Conservation (phyloP, 2,113 vertebrate species). For the Chrysochloris asiatica region DNA sequence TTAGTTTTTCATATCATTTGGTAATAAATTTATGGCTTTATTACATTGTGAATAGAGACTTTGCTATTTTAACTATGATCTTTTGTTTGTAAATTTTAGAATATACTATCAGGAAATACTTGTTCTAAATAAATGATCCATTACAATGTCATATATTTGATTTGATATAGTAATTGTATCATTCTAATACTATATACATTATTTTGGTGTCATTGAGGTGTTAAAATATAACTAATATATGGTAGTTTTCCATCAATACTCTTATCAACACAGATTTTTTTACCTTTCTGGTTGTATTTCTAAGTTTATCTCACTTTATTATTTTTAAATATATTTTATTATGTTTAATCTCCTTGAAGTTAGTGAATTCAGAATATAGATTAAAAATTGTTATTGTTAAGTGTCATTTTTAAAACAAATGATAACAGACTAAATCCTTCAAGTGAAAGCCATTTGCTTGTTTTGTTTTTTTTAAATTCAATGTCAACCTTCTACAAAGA, state of each 20-base stretch:
- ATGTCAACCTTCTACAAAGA: too few species aligned
- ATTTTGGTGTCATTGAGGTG: slow-evolving; percentile 1
- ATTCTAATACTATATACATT: not conserved
- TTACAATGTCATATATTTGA: slow-evolving; percentile 9
- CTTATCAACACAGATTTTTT: not conserved
- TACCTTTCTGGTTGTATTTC: not conserved
- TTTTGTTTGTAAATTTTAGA: slow-evolving; percentile 48
- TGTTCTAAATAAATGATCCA: not conserved
- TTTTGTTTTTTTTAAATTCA: too few species aligned
- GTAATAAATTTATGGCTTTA: slow-evolving; percentile 56
- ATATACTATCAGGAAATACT: not conserved
- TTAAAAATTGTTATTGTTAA: not conserved
- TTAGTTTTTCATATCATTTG: slow-evolving; percentile 57
- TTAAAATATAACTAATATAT: not conserved
- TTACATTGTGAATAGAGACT: slow-evolving; percentile 40
- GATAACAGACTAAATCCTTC: too few species aligned
- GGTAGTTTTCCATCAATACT: not conserved
- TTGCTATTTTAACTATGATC: slow-evolving; percentile 7
- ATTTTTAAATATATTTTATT: not conserved
- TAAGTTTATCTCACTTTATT: too few species aligned
- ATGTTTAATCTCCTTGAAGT: not conserved
- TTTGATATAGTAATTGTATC: not conserved
- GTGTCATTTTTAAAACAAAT: too few species aligned
- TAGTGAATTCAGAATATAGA: not conserved
- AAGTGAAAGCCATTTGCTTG: too few species aligned